Percentiles rank a stretch among this genome's conserved stretches.
These are phyloP conservation scores for Glomeris maerens DNA, from an alignment of 1,140 invertebrate genomes.

Conservation along the genomic window DNA sequence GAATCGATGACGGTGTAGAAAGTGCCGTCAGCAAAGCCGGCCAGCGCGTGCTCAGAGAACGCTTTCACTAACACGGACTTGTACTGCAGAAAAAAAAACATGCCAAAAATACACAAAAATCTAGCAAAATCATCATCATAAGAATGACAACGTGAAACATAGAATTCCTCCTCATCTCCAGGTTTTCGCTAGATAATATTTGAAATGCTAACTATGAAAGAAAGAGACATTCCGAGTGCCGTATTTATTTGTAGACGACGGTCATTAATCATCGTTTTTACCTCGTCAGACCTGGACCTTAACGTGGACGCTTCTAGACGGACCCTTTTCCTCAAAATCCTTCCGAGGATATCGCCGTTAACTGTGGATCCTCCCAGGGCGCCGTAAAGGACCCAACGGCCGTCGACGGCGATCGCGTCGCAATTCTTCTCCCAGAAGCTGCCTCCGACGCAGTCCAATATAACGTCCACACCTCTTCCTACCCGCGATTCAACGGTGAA, in stretches of 20 bases:
- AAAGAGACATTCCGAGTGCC: no score
- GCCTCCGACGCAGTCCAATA: slow-evolving; percentile 31
- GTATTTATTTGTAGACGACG: no score
- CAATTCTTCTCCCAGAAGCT: slow-evolving; percentile 28
- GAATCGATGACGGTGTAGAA: not conserved
- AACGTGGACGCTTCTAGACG: not conserved
- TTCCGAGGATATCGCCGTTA: not conserved
- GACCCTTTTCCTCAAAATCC: not conserved
- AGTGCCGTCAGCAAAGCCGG: not conserved
- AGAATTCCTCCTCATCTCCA: no score
- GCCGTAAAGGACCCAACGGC: slow-evolving; percentile 31
- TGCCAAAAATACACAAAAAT: no score
- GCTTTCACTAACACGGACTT: not conserved
- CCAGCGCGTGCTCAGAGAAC: not conserved
- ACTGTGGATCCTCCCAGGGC: slow-evolving; percentile 23
- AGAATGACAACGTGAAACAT: no score
- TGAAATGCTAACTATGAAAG: no score
- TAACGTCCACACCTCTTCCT: slow-evolving; percentile 24
- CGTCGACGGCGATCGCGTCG: slow-evolving; percentile 24
- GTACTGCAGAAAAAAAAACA: not conserved
- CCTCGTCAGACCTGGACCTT: not conserved
- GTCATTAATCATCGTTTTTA: no score
- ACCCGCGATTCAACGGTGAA: not conserved
- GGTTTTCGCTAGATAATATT: no score
- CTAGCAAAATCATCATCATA: no score